Evolutionary conservation across 2,113 vertebrate species (phyloP), one percentile per base, ranked within the genome.

Genomic region (Trichechus manatus): DNA sequence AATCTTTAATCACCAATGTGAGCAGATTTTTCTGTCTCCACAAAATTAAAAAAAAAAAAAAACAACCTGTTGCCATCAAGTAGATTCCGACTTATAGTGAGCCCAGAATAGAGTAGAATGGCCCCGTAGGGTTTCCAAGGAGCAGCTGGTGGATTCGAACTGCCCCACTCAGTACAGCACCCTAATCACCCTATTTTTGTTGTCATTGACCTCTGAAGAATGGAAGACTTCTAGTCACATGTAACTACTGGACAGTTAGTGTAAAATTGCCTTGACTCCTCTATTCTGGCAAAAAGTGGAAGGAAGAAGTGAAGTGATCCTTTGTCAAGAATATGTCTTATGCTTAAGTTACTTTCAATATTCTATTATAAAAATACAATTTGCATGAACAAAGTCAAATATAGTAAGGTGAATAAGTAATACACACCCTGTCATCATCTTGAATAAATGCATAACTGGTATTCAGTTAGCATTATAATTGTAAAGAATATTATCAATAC

Each of bases 291-390:
- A 93, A 79, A 92, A 87, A 53, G 1, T 92, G 8, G 23, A 89
- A 83, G 20, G 50, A 83, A 56, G 15, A 80, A 36, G 7, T 63
- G 96, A 94, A 15, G 6, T 70, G 33, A 82, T 42, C 2, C 42
- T 4, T 50, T 82, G 64, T 68, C 87, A 47, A 47, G 11, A 78
- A 78, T 87, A 20, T 63, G 63, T 77, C 7, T 75, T 91, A 63
- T 66, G 23, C 36, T 74, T 75, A 77, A 94, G 47, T 86, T 86
- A 59, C 2, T 36, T 96, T 89, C 68, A 86, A 9, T 72, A 89
- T 83, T 66, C 8, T 3, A 27, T 61, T 89, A 59, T 47, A 79
- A 63, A 47, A 5, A 39, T 22, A 29, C 0, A 78, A 14, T 70
- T 80, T 83, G 23, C 20, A 36, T 83, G 15, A 89, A 85, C 47